Percentiles rank a stretch among this genome's conserved stretches.
These are phyloP conservation scores for Adela reaumurella DNA, from an alignment of 2,888 invertebrate species.

Conservation along the genomic window DNA sequence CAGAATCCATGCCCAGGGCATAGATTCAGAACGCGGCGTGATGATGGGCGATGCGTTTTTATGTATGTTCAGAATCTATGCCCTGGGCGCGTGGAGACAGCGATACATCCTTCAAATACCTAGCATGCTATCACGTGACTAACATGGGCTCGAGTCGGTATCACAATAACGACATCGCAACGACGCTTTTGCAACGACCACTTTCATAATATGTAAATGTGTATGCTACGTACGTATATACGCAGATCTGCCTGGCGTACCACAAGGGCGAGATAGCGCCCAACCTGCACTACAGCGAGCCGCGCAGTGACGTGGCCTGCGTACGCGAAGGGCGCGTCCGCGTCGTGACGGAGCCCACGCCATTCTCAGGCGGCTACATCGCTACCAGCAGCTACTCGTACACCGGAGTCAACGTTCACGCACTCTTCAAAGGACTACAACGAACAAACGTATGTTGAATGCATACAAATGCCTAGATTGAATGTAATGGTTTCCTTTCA, in stretches of 20 bases:
- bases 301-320: conserved; percentile 17
- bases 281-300: conserved; percentile 23
- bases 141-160: no score
- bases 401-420: conserved; percentile 24
- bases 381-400: conserved; percentile 26
- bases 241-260: conserved; percentile 24
- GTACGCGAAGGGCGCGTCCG: conserved; percentile 20
- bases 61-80: background rate
- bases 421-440: conserved; percentile 21
- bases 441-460: no score
- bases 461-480: no score
- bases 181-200: no score
- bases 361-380: conserved; percentile 19
- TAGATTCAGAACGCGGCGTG: no score
- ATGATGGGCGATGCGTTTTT: no score
- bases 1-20: no score
- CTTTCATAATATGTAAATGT: conserved; percentile 14
- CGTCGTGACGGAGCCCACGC: conserved; percentile 19
- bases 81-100: background rate
- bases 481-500: background rate
- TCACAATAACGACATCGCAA: no score
- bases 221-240: conserved; percentile 3
- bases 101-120: no score
- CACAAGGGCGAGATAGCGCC: conserved; percentile 22
- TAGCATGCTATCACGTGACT: no score